Evolutionary conservation across 2,888 invertebrate species (phyloP).

Genomic region (Chymomyza fuscimana): DNA sequence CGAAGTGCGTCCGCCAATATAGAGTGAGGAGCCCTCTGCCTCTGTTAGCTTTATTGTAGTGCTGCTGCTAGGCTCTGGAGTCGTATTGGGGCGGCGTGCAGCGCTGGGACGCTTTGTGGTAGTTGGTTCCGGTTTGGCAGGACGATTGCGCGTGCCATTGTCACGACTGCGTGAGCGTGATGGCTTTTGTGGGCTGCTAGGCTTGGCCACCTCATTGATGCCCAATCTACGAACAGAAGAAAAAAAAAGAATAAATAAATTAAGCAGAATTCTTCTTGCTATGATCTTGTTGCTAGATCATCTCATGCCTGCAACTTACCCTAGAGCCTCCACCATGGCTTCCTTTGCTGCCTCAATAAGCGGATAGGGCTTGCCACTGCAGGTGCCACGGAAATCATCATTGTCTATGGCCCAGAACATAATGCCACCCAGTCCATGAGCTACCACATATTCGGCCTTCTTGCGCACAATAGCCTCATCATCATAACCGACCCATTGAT

Average conservation of each 20-base stretch:
- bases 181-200: constrained; percentile 72
- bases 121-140: constrained; percentile 57
- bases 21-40: constrained; percentile 70
- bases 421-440: constrained; percentile 89
- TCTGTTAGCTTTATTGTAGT: constrained; percentile 72
- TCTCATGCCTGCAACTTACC: constrained; percentile 80
- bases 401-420: constrained; percentile 89
- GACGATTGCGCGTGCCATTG: constrained; percentile 61
- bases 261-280: too few relatives aligned
- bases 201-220: constrained; percentile 77
- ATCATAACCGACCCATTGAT: constrained; percentile 97
- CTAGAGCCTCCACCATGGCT: constrained; percentile 84
- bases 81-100: constrained; percentile 45
- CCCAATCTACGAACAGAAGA: constrained; percentile 58
- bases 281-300: too few relatives aligned
- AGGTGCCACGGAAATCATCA: constrained; percentile 95
- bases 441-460: constrained; percentile 92
- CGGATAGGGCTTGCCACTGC: constrained; percentile 92
- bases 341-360: constrained; percentile 95
- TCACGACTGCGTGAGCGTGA: constrained; percentile 73
- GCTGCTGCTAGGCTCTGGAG: constrained; percentile 73
- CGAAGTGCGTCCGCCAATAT: constrained; percentile 79
- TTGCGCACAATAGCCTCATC: constrained; percentile 90
- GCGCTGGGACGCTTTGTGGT: constrained; percentile 48
- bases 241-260: neutral